phyloP scores from a whole-genome alignment of 2,888 invertebrate species.

The Drosophila anomalata region DNA sequence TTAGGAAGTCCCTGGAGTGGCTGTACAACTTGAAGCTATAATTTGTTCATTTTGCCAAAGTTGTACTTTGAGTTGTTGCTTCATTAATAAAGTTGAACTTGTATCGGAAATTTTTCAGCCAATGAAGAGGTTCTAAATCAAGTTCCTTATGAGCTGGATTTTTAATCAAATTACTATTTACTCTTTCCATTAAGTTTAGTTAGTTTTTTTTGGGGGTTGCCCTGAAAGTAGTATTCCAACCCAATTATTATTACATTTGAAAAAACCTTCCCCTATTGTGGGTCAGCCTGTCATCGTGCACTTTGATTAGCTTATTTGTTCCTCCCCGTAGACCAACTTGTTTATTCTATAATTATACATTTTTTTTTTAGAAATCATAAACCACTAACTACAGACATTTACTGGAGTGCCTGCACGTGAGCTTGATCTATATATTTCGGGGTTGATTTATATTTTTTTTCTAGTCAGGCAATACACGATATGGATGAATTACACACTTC shows the following conservation, averaged over 20 bases:
- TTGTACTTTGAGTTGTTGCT: neutral
- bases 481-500: constrained; percentile 13
- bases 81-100: neutral
- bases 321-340: constrained; percentile 8
- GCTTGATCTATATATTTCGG: constrained; percentile 7
- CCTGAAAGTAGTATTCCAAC: neutral
- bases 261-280: constrained; percentile 26
- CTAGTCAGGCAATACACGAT: constrained; percentile 16
- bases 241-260: constrained; percentile 17
- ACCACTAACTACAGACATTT: constrained; percentile 45
- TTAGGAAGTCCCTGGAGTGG: neutral
- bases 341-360: constrained; percentile 31
- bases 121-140: neutral
- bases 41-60: constrained; percentile 7
- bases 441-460: constrained; percentile 12
- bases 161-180: too few species aligned
- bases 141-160: neutral
- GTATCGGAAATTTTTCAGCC: neutral
- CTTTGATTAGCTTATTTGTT: constrained; percentile 34
- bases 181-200: too few species aligned
- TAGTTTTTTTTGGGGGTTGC: neutral
- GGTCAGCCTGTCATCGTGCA: constrained; percentile 31
- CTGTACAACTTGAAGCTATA: neutral
- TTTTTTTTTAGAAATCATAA: constrained; percentile 23
- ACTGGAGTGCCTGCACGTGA: constrained; percentile 41